Evolutionary conservation across 2,113 vertebrate genomes (phyloP).

Genomic region (Scomber colias): DNA sequence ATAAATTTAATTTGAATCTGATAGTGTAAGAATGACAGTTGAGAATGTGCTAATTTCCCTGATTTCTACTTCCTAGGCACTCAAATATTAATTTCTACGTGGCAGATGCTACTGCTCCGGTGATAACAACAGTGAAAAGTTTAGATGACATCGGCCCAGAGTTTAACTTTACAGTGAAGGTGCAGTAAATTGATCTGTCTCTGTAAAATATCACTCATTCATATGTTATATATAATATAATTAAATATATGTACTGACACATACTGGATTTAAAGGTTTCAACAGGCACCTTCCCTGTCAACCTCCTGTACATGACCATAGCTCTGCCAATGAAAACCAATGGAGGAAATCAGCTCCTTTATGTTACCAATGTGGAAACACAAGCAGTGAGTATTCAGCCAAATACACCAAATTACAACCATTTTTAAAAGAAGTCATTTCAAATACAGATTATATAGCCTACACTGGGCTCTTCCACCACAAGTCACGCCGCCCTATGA

Average conservation of each 20-base stretch:
- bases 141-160: constrained; percentile 91
- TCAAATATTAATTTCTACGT: constrained; percentile 91
- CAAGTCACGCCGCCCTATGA: too few relatives aligned
- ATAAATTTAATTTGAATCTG: background rate
- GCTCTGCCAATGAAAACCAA: constrained; percentile 85
- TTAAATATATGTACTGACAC: background rate
- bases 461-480: too few relatives aligned
- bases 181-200: constrained; percentile 54
- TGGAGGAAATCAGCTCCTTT: constrained; percentile 88
- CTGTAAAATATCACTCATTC: background rate
- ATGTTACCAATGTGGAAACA: constrained; percentile 85
- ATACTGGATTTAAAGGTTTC: constrained; percentile 82
- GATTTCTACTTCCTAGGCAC: constrained; percentile 77
- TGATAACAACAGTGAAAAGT: constrained; percentile 82
- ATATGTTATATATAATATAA: background rate
- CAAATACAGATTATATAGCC: too few relatives aligned
- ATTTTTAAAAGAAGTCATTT: too few relatives aligned
- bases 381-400: constrained; percentile 78
- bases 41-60: background rate
- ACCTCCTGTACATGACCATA: constrained; percentile 85
- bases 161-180: constrained; percentile 92
- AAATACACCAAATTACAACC: too few relatives aligned
- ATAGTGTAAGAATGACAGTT: background rate
- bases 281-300: constrained; percentile 87
- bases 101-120: constrained; percentile 78